A percentile compares a stretch with the other conserved stretches of the same genome.
phyloP scores from a whole-genome alignment of 1,140 invertebrate genomes.

The Orchestia grillus region DNA sequence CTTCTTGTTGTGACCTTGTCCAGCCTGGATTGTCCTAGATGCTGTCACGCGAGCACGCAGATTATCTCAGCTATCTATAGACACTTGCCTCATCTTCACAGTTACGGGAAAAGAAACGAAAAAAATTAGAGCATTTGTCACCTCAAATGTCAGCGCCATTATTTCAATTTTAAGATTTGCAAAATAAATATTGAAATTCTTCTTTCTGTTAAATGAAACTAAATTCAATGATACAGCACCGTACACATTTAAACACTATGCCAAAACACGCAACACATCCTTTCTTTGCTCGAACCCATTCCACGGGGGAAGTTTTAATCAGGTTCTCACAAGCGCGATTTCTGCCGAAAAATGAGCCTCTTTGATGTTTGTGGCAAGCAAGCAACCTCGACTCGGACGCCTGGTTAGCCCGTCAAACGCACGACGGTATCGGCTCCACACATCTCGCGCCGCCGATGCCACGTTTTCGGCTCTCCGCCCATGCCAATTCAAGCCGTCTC shows the following conservation, averaged over 20 bases:
- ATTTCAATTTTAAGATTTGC: too few species aligned
- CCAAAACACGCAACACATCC: background rate
- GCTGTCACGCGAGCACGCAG: too few species aligned
- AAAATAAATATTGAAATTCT: too few species aligned
- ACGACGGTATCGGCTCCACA: background rate
- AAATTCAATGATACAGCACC: too few species aligned
- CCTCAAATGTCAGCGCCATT: too few species aligned
- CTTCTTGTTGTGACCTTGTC: too few species aligned
- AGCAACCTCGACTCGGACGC: background rate
- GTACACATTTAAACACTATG: background rate
- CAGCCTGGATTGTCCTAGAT: too few species aligned
- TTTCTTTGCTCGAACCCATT: background rate
- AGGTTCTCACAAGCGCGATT: background rate
- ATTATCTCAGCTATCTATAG: too few species aligned
- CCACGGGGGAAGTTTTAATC: background rate
- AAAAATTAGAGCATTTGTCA: too few species aligned
- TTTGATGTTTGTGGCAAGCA: background rate
- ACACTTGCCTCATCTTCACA: too few species aligned
- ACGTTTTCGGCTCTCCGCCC: background rate
- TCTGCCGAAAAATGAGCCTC: background rate
- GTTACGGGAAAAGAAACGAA: too few species aligned
- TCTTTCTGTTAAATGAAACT: too few species aligned
- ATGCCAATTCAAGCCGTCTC: constrained; percentile 17
- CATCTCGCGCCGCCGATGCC: background rate
- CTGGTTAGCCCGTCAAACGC: background rate